These are phyloP conservation scores for Drosophila ohnishii DNA, from an alignment of 1,140 invertebrate genomes.

Conservation along the genomic window DNA sequence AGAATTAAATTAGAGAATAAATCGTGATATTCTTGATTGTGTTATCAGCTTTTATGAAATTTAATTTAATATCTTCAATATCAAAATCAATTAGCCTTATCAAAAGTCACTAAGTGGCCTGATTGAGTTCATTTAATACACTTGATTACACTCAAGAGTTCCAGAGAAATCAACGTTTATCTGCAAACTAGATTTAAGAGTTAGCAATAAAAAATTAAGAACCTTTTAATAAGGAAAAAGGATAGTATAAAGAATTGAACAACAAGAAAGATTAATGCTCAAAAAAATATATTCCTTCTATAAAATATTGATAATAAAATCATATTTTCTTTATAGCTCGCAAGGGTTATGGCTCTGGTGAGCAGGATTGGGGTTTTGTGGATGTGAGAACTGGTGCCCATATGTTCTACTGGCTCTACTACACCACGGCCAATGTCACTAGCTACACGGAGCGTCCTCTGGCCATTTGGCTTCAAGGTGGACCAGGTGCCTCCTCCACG, in stretches of 20 bases:
- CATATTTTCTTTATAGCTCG: slow-evolving; percentile 31
- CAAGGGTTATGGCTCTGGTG: slow-evolving; percentile 84
- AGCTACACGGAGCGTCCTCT: slow-evolving; percentile 87
- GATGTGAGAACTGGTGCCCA: slow-evolving; percentile 88
- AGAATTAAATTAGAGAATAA: neutral
- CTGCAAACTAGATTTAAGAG: neutral
- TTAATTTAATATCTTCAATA: slow-evolving; percentile 4
- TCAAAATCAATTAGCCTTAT: slow-evolving; percentile 30
- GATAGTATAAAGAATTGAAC: neutral
- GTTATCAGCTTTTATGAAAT: neutral
- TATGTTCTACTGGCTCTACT: slow-evolving; percentile 94
- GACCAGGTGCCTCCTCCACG: slow-evolving; percentile 90
- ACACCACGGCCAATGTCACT: slow-evolving; percentile 86
- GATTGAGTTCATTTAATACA: slow-evolving; percentile 15
- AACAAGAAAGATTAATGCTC: neutral
- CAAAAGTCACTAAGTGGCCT: slow-evolving; percentile 12
- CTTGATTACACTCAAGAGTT: slow-evolving; percentile 36
- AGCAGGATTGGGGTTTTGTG: slow-evolving; percentile 89
- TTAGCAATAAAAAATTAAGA: neutral
- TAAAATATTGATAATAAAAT: no score
- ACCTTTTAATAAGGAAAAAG: neutral
- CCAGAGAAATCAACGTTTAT: slow-evolving; percentile 13
- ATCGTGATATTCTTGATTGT: neutral
- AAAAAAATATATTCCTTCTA: no score
- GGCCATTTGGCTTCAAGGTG: slow-evolving; percentile 92